Evolutionary conservation across 2,888 invertebrate genomes (phyloP).

Genomic region (Nemoura dubitans): DNA sequence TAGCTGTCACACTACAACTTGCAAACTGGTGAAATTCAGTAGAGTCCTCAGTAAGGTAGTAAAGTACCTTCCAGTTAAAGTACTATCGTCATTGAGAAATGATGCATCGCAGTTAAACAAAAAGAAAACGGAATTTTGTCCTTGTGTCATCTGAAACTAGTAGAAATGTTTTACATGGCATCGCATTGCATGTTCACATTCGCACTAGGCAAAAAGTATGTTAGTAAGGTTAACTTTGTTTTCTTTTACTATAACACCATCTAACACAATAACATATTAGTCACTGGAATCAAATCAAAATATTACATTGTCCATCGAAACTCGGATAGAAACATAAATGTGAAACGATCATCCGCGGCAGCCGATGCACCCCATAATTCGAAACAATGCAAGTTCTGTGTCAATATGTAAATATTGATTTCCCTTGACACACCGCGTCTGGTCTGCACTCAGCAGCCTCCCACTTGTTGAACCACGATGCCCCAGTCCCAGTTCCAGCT

Average conservation of each 20-base stretch:
- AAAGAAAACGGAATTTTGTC: not conserved
- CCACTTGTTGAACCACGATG: not conserved
- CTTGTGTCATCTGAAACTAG: not conserved
- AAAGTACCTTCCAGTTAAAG: not conserved
- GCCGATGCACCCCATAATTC: not conserved
- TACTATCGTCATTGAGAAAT: not conserved
- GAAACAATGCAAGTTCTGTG: not conserved
- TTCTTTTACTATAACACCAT: not conserved
- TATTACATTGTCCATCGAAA: conserved; percentile 12
- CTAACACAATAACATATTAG: not conserved
- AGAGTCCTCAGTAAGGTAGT: not conserved
- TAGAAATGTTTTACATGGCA: not conserved
- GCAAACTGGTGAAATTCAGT: not conserved
- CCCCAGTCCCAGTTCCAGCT: not conserved
- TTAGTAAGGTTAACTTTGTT: not conserved
- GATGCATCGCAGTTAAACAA: not conserved
- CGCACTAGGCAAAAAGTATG: not conserved
- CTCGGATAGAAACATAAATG: not conserved
- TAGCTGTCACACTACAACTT: no score
- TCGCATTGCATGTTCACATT: not conserved
- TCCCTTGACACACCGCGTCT: not conserved
- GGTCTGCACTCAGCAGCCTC: no score
- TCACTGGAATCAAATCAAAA: not conserved
- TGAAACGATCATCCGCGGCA: not conserved
- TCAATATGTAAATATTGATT: conserved; percentile 7